phyloP scores from a whole-genome alignment of 2,113 vertebrate species.

The Tragelaphus buxtoni region DNA sequence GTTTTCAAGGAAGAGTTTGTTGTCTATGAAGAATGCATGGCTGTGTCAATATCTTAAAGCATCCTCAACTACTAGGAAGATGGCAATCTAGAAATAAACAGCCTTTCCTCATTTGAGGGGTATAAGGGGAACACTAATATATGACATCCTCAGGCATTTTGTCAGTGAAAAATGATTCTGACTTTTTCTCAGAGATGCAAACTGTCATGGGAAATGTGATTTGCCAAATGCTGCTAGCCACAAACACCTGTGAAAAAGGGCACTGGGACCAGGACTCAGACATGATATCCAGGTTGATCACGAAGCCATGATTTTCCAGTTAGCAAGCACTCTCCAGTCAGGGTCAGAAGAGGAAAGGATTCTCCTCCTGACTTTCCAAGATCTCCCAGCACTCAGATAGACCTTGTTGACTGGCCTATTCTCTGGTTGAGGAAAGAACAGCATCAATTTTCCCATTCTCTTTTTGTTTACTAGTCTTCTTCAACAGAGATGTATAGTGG shows the following conservation, averaged over 20 bases:
- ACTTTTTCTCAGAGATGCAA: neutral
- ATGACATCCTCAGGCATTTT: neutral
- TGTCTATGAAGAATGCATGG: slow-evolving; percentile 42
- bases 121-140: neutral
- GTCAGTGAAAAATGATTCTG: neutral
- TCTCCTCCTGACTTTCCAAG: no score
- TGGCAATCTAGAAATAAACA: slow-evolving; percentile 8
- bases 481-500: accelerated
- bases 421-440: neutral
- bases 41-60: slow-evolving; percentile 49
- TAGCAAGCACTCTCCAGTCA: neutral
- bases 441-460: neutral
- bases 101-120: neutral
- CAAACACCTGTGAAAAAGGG: neutral
- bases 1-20: slow-evolving; percentile 44
- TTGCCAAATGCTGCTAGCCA: neutral
- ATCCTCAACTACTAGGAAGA: neutral
- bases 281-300: neutral
- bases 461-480: neutral
- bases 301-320: neutral
- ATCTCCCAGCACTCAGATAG: neutral
- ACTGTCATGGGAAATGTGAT: neutral
- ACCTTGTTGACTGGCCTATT: no score
- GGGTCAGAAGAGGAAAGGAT: neutral
- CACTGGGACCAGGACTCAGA: neutral